These are phyloP conservation scores for Hoplodrina blanda DNA, from an alignment of 2,888 invertebrate species.

Conservation along the genomic window DNA sequence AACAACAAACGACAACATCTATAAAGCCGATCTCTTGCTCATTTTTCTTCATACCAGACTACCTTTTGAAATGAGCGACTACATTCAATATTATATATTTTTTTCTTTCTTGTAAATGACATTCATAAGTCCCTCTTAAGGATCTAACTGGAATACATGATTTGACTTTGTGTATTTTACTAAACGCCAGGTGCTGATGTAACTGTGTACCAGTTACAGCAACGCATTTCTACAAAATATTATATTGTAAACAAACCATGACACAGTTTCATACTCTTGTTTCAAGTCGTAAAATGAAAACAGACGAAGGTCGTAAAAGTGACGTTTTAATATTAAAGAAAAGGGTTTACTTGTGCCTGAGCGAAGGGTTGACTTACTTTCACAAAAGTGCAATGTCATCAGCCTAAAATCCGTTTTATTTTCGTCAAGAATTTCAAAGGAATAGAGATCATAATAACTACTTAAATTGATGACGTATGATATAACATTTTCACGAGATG, in stretches of 20 bases:
- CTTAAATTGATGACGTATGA: background rate
- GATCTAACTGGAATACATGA: no score
- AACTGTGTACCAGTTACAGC: no score
- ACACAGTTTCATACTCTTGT: background rate
- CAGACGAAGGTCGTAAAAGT: conserved; percentile 16
- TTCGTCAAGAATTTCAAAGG: background rate
- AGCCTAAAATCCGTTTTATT: background rate
- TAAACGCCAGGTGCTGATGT: no score
- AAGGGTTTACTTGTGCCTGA: background rate
- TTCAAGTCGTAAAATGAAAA: conserved; percentile 19
- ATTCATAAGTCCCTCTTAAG: no score
- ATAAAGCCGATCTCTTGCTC: no score
- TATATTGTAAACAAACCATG: conserved; percentile 11
- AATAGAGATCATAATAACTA: background rate
- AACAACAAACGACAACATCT: no score
- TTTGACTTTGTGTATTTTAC: no score
- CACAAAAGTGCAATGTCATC: conserved; percentile 4
- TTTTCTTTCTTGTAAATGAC: no score
- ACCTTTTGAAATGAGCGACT: no score
- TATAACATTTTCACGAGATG: background rate
- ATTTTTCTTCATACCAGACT: no score
- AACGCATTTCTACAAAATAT: no score
- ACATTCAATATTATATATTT: no score
- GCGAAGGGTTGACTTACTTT: background rate
- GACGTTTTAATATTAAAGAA: conserved; percentile 21